Evolutionary conservation across 2,888 invertebrate genomes (phyloP).

Genomic region (Euphydryas editha): DNA sequence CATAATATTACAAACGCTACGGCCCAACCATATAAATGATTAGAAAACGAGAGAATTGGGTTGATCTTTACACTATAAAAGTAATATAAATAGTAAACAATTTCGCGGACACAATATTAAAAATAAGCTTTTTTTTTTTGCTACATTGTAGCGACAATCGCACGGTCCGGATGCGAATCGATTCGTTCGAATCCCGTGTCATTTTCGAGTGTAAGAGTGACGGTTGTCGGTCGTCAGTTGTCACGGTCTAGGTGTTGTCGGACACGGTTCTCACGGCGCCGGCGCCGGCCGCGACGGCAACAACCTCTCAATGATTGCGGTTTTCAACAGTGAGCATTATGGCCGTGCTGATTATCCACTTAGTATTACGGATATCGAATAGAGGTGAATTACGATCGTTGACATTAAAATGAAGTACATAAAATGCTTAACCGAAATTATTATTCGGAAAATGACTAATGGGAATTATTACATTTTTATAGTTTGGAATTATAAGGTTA

Average conservation of each 20-base stretch:
- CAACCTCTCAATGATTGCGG: constrained; percentile 41
- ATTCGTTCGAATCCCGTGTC: constrained; percentile 70
- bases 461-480: too few species aligned
- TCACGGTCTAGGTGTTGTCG: constrained; percentile 64
- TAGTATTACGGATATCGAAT: constrained; percentile 10
- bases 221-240: constrained; percentile 44
- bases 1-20: neutral
- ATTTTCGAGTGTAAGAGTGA: constrained; percentile 61
- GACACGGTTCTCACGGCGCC: constrained; percentile 55
- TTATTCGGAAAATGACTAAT: too few species aligned
- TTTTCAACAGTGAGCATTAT: constrained; percentile 35
- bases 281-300: constrained; percentile 44
- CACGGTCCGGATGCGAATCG: constrained; percentile 65
- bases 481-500: too few species aligned
- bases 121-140: constrained; percentile 46
- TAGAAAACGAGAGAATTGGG: neutral
- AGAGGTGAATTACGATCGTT: neutral
- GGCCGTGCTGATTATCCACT: constrained; percentile 36
- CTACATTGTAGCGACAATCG: constrained; percentile 53
- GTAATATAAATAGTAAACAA: constrained; percentile 7
- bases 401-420: neutral
- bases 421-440: neutral
- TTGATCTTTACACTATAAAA: constrained; percentile 6
- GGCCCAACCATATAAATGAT: neutral
- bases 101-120: constrained; percentile 41